phyloP scores from a whole-genome alignment of 2,797 vertebrate species.

The Lophius americanus region DNA sequence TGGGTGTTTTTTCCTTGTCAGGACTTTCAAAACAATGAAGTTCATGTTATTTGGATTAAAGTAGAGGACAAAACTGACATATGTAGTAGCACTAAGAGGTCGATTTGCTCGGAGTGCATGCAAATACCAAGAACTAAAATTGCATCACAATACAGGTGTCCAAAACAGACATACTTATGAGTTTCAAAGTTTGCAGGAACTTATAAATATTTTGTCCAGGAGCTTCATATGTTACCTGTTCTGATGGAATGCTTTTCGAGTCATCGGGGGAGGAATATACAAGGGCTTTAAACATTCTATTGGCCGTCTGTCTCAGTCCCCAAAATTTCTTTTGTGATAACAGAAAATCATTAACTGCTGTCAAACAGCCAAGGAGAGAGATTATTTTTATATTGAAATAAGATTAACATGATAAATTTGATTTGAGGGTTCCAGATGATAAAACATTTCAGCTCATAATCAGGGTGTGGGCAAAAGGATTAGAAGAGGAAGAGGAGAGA shows the following conservation, averaged over 20 bases:
- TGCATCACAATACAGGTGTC: slow-evolving; percentile 36
- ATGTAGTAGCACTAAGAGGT: slow-evolving; percentile 13
- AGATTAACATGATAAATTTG: slow-evolving; percentile 94
- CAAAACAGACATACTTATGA: slow-evolving; percentile 21
- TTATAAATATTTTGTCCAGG: slow-evolving; percentile 63
- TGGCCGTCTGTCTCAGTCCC: slow-evolving; percentile 80
- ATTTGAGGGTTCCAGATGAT: slow-evolving; percentile 89
- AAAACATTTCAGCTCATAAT: slow-evolving; percentile 99
- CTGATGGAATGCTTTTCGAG: slow-evolving; percentile 76
- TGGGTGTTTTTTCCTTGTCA: slow-evolving; percentile 11
- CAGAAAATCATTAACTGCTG: slow-evolving; percentile 93
- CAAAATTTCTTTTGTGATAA: slow-evolving; percentile 91
- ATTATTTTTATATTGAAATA: slow-evolving; percentile 98
- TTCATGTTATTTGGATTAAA: slow-evolving; percentile 31
- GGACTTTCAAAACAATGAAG: slow-evolving; percentile 29
- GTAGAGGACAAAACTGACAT: slow-evolving; percentile 2
- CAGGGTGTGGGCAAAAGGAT: slow-evolving; percentile 87
- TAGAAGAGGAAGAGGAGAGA: slow-evolving; percentile 75
- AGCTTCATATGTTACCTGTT: slow-evolving; percentile 65
- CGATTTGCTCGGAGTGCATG: slow-evolving; percentile 1
- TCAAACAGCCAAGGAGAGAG: slow-evolving; percentile 87
- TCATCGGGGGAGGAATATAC: slow-evolving; percentile 71
- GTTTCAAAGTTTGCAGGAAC: slow-evolving; percentile 34
- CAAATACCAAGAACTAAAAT: slow-evolving; percentile 39
- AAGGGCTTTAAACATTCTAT: slow-evolving; percentile 77